Conservation (phyloP, 2,888 invertebrate genomes). For the Halictus quadricinctus region DNA sequence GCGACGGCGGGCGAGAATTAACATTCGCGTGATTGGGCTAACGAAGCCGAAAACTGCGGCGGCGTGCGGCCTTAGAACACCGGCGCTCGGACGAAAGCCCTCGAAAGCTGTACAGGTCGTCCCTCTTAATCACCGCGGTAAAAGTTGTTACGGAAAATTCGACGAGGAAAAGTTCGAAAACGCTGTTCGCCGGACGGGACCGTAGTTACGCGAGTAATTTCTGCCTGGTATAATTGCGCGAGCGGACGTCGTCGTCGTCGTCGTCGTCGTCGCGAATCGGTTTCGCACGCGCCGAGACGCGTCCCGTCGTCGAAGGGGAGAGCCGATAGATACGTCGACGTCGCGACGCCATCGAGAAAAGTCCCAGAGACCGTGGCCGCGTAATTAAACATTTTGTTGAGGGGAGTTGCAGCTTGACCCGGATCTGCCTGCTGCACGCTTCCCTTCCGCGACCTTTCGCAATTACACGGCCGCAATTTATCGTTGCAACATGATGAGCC, state of each 20-base stretch:
- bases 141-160: constrained; percentile 57
- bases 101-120: constrained; percentile 30
- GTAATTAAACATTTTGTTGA: constrained; percentile 68
- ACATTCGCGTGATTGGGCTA: constrained; percentile 2
- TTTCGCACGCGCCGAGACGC: neutral
- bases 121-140: constrained; percentile 52
- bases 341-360: constrained; percentile 7
- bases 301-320: neutral
- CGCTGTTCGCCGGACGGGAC: constrained; percentile 25
- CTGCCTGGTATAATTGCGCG: constrained; percentile 59
- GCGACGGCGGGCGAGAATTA: neutral
- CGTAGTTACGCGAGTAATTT: constrained; percentile 59
- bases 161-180: constrained; percentile 51
- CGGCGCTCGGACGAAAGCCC: constrained; percentile 15
- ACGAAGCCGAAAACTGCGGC: constrained; percentile 11
- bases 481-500: constrained; percentile 48
- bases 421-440: constrained; percentile 50
- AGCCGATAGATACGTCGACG: neutral
- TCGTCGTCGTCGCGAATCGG: neutral
- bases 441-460: constrained; percentile 61
- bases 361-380: constrained; percentile 30
- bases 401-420: constrained; percentile 58
- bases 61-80: neutral
- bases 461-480: constrained; percentile 65
- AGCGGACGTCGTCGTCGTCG: neutral